A percentile compares a stretch with the other conserved stretches of the same genome.
phyloP scores from a whole-genome alignment of 53 echinoderm and acorn worm species.

The Echinarachnius parma region DNA sequence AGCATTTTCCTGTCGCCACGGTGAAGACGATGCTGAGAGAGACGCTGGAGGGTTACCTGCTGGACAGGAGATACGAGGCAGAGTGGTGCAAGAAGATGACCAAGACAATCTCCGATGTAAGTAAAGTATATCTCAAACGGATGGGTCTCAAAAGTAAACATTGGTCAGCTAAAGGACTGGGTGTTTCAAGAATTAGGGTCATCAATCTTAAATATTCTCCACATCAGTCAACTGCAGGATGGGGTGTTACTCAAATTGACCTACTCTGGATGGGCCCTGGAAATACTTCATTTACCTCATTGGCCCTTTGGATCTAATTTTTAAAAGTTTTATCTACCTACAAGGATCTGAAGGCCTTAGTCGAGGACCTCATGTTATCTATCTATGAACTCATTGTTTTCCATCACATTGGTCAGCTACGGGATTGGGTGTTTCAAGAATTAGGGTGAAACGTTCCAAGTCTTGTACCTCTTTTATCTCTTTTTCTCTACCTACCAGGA shows the following conservation, averaged over 20 bases:
- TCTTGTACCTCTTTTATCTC: too few species aligned
- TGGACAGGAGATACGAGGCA: slow-evolving; percentile 84
- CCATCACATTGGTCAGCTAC: too few species aligned
- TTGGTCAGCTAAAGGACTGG: too few species aligned
- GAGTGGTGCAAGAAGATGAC: slow-evolving; percentile 94
- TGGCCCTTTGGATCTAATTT: too few species aligned
- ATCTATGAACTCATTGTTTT: slow-evolving; percentile 90
- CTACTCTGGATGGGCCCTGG: too few species aligned
- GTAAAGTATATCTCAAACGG: slow-evolving; percentile 25
- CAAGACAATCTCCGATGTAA: slow-evolving; percentile 96
- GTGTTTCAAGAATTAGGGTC: too few species aligned
- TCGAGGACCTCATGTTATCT: slow-evolving; percentile 78
- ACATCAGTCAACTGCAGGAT: background rate
- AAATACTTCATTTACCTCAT: background rate
- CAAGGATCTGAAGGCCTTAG: slow-evolving; percentile 88
- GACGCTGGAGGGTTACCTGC: slow-evolving; percentile 75
- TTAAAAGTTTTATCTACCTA: background rate
- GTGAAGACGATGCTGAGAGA: slow-evolving; percentile 78
- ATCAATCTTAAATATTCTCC: background rate
- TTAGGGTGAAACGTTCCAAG: too few species aligned
- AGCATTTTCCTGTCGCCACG: slow-evolving; percentile 77
- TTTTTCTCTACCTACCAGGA: slow-evolving; percentile 51
- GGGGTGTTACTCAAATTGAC: background rate
- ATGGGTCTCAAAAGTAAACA: too few species aligned
- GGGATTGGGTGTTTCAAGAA: too few species aligned